Evolutionary conservation across 2,888 invertebrate genomes (phyloP), one percentile per base, ranked within the genome.

Genomic region (Sylvicola cinctus): DNA sequence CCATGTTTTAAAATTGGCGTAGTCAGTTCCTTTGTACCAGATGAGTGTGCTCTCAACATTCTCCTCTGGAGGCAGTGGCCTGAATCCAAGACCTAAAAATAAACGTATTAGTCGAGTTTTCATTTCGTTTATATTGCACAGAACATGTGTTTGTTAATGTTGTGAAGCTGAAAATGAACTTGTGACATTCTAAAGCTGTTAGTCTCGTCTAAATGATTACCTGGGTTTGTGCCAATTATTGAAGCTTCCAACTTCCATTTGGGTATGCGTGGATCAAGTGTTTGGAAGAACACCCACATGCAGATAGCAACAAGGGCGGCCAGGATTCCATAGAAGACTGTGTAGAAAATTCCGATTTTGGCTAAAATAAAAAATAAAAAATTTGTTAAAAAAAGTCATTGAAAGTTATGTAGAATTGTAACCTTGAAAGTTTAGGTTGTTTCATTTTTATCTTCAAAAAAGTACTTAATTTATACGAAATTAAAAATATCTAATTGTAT

Each of bases 11-110:
- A 75, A 81, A 50, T 80, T 80, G 32, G 70, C 69, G 36, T 66
- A 65, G 39, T 78, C 74, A 12, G 80, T 78, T 29, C 80, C 83
- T 52, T 77, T 78, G 62, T 90, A 93, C 80, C 90, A 85, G 55
- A 98, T 88, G 42, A 98, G 68, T 25, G 93, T 91, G 53, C 91
- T 93, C 46, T 88, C 85, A 29, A 87, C 79, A 52, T 91, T 87
- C 27, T 69, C 68, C 36, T 68, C 66, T 29, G 80, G 74, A 6
- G 95, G 87, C 67, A 81, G 73, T 6, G 98, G 96, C 42, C 95
- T 68, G 61, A 91, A 96, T 40, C 95, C 95, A 36, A 96, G 66
- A 34, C 93, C 58, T 58, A 15, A 10, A 34, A 33, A 15, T 12
- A 10, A 28, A 38, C 36, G n/a, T n/a, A n/a, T 36, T 16, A 68